Evolutionary conservation across 2,888 invertebrate species (phyloP).

Genomic region (Heliconius aoede): DNA sequence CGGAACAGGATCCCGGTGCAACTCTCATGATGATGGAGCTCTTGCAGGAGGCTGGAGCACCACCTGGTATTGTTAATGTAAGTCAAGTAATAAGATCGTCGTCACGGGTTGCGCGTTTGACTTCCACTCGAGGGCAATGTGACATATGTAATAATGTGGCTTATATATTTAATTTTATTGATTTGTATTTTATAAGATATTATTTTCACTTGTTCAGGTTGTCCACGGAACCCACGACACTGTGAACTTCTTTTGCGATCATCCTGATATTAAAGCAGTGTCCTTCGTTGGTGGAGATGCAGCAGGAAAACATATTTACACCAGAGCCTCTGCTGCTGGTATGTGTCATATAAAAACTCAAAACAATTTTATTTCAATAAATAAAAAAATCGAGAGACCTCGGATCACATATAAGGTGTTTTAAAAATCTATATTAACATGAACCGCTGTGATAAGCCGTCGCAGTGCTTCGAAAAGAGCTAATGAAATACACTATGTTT

Average conservation of each 20-base stretch:
- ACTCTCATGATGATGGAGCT: slow-evolving; percentile 97
- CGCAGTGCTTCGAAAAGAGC: no score
- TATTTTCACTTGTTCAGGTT: slow-evolving; percentile 68
- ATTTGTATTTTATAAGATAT: not conserved
- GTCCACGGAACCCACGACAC: slow-evolving; percentile 98
- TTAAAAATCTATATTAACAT: no score
- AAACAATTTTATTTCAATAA: not conserved
- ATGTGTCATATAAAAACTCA: slow-evolving; percentile 64
- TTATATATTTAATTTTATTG: not conserved
- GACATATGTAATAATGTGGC: no score
- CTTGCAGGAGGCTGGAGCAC: slow-evolving; percentile 96
- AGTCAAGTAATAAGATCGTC: slow-evolving; percentile 52
- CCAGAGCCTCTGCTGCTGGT: slow-evolving; percentile 94
- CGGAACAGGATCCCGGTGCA: slow-evolving; percentile 98
- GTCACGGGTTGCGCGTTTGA: not conserved
- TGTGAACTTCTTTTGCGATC: slow-evolving; percentile 98
- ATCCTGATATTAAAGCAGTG: slow-evolving; percentile 97
- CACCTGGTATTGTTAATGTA: slow-evolving; percentile 97
- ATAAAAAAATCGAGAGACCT: no score
- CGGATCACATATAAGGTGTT: no score
- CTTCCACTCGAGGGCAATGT: no score
- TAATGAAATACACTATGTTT: no score
- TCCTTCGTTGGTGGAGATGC: slow-evolving; percentile 99
- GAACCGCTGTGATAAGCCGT: no score
- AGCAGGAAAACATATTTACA: slow-evolving; percentile 98